phyloP scores from a whole-genome alignment of 1,140 invertebrate species.

The Octopus sinensis region DNA sequence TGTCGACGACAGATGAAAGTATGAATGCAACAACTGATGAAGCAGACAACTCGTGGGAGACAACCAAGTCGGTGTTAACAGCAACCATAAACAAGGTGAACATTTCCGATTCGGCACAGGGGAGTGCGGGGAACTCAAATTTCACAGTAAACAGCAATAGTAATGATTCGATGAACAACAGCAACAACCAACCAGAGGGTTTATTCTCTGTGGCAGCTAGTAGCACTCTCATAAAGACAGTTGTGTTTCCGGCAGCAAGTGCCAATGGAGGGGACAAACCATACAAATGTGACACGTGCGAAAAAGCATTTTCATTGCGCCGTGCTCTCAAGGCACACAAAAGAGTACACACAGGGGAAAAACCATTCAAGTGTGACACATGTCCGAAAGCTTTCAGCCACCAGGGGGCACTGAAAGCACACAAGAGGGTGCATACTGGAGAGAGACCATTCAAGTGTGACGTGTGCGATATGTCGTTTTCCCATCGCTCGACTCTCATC shows the following conservation, averaged over 20 bases:
- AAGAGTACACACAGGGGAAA: conserved; percentile 30
- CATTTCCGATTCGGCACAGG: too few relatives aligned
- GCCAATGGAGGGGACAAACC: conserved; percentile 96
- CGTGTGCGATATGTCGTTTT: conserved; percentile 81
- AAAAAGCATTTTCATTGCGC: conserved; percentile 93
- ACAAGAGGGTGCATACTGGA: conserved; percentile 87
- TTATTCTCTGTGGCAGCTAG: too few relatives aligned
- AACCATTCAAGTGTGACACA: conserved; percentile 59
- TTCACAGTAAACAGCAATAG: too few relatives aligned
- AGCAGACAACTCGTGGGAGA: background rate
- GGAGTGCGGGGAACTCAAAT: too few relatives aligned
- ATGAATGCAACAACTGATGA: background rate
- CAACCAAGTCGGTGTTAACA: background rate
- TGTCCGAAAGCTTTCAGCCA: conserved; percentile 81
- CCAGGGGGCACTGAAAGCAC: conserved; percentile 86
- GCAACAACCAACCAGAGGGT: too few relatives aligned
- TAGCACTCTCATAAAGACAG: too few relatives aligned
- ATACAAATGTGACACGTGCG: conserved; percentile 94
- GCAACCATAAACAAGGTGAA: background rate
- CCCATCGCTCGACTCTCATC: background rate
- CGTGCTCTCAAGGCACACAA: conserved; percentile 75
- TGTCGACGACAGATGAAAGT: background rate
- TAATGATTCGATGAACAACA: too few relatives aligned
- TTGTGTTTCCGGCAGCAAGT: conserved; percentile 63
- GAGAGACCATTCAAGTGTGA: conserved; percentile 68